Conservation (phyloP, 1,140 invertebrate species). For the Trachymyrmex septentrionalis region DNA sequence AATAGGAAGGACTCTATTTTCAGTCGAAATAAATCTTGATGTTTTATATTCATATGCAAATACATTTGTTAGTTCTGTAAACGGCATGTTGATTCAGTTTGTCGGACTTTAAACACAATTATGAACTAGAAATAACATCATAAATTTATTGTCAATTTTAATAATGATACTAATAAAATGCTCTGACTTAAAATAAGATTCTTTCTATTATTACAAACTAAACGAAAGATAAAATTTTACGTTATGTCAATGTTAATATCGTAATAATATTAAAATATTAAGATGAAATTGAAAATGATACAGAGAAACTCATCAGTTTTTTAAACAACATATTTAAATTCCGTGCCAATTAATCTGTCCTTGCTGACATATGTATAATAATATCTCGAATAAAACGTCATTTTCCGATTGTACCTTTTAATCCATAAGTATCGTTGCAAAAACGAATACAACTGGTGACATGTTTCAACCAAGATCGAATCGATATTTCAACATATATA, state of each 20-base stretch:
- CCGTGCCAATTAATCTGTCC: background rate
- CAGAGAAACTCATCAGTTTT: background rate
- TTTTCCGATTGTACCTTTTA: conserved; percentile 9
- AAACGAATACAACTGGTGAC: conserved; percentile 19
- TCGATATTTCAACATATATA: conserved; percentile 6
- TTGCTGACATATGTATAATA: background rate
- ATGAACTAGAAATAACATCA: too few relatives aligned
- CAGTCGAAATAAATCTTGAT: too few relatives aligned
- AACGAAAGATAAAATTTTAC: background rate
- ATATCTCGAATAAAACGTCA: too few relatives aligned
- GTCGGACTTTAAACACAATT: too few relatives aligned
- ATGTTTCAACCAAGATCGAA: conserved; percentile 11
- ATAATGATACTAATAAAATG: too few relatives aligned
- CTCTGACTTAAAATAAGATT: too few relatives aligned
- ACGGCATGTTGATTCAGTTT: too few relatives aligned
- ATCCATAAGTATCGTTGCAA: background rate
- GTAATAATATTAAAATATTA: background rate
- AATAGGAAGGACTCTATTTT: too few relatives aligned
- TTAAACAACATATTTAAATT: conserved; percentile 17
- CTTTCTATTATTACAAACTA: background rate
- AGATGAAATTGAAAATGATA: background rate
- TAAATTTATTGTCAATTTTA: too few relatives aligned
- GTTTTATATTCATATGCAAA: too few relatives aligned
- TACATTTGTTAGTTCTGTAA: too few relatives aligned
- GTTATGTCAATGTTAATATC: background rate